Percentiles rank a stretch among this genome's conserved stretches.
These are phyloP conservation scores for Silurus meridionalis DNA, from an alignment of 2,113 vertebrate species.

Conservation along the genomic window DNA sequence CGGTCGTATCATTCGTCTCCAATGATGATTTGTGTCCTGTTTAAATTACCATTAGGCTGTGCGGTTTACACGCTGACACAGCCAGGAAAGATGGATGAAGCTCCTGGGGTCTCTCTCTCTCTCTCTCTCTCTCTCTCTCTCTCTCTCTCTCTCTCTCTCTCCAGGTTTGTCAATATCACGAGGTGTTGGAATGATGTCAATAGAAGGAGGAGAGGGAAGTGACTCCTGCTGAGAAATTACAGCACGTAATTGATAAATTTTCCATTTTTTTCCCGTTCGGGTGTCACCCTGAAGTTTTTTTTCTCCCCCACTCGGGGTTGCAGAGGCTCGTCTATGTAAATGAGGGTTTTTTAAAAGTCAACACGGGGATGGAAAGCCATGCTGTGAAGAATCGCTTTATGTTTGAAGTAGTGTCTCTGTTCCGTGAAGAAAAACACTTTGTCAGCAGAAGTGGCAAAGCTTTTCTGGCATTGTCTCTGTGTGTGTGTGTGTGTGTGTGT, in stretches of 20 bases:
- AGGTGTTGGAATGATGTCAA: conserved; percentile 63
- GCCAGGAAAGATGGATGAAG: conserved; percentile 57
- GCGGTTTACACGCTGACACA: conserved; percentile 43
- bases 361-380: background rate
- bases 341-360: conserved; percentile 41
- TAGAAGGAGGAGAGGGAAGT: conserved; percentile 57
- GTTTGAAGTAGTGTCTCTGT: conserved; percentile 3
- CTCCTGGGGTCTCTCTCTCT: conserved; percentile 51
- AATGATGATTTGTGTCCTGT: conserved; percentile 45
- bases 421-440: conserved; percentile 23
- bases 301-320: conserved; percentile 9
- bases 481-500: background rate
- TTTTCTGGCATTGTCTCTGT: background rate
- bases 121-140: too few species aligned
- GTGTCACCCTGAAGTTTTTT: conserved; percentile 56
- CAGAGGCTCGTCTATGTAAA: conserved; percentile 47
- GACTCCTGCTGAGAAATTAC: conserved; percentile 57
- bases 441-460: conserved; percentile 11
- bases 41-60: conserved; percentile 51
- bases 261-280: conserved; percentile 51
- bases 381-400: conserved; percentile 16
- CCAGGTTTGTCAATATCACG: conserved; percentile 62
- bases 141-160: background rate
- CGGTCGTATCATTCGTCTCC: conserved; percentile 28
- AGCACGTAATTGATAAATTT: conserved; percentile 60